These are phyloP conservation scores for Eptesicus fuscus DNA, from an alignment of 2,113 vertebrate genomes.

Conservation along the genomic window DNA sequence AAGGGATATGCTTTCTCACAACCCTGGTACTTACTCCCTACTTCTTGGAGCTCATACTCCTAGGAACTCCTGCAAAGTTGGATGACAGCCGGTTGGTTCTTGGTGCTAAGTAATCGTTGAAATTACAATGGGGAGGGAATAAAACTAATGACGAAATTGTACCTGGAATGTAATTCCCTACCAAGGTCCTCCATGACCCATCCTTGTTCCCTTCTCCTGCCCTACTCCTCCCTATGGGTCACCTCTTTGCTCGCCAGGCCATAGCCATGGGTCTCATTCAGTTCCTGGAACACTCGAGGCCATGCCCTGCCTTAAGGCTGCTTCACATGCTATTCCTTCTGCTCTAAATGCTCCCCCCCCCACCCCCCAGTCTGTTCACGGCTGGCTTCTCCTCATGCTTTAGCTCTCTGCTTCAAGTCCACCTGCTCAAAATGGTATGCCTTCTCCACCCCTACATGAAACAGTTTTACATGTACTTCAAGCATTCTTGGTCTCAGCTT, in stretches of 20 bases:
- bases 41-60: not conserved
- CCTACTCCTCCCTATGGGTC: not conserved
- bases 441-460: not conserved
- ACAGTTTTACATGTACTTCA: not conserved
- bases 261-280: not conserved
- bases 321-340: not conserved
- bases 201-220: not conserved
- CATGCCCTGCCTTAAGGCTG: not conserved
- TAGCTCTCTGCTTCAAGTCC: not conserved
- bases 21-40: not conserved
- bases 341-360: not conserved
- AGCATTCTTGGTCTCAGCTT: not conserved
- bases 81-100: not conserved
- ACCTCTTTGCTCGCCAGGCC: no score
- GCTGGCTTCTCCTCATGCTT: not conserved
- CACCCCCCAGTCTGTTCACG: fast-evolving
- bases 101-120: not conserved
- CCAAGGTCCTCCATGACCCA: not conserved
- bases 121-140: not conserved
- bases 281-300: not conserved
- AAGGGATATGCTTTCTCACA: not conserved
- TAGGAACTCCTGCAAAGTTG: not conserved
- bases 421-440: not conserved
- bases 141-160: not conserved
- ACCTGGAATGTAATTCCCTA: not conserved